Evolutionary conservation across 53 echinoderm and acorn worm genomes (phyloP).

Genomic region (Mesocentrotus franciscanus): DNA sequence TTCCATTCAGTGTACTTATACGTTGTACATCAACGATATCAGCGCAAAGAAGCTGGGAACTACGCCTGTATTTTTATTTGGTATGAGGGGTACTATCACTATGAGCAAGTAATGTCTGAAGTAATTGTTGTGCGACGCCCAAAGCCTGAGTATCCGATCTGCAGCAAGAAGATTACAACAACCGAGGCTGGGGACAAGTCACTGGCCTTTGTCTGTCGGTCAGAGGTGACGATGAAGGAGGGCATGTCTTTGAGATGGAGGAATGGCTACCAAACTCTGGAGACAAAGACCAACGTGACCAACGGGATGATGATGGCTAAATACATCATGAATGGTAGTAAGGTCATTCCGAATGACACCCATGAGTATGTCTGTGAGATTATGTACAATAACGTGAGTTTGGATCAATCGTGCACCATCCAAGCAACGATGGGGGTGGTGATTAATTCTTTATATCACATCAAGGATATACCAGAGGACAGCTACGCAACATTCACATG

Average conservation of each 20-base stretch:
- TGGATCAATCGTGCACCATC: slow-evolving; percentile 62
- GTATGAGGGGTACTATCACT: slow-evolving; percentile 65
- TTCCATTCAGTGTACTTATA: slow-evolving; percentile 58
- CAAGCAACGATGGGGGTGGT: slow-evolving; percentile 65
- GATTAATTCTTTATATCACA: slow-evolving; percentile 61
- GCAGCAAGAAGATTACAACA: slow-evolving; percentile 58
- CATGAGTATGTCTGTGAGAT: slow-evolving; percentile 65
- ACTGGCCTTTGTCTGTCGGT: slow-evolving; percentile 60
- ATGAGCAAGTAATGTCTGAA: slow-evolving; percentile 57
- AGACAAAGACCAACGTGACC: slow-evolving; percentile 17
- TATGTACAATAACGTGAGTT: slow-evolving; percentile 44
- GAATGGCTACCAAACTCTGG: slow-evolving; percentile 45
- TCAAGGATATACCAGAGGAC: slow-evolving; percentile 61
- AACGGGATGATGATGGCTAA: slow-evolving; percentile 39
- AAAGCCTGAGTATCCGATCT: slow-evolving; percentile 38
- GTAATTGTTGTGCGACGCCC: slow-evolving; percentile 39
- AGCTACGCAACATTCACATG: slow-evolving; percentile 68
- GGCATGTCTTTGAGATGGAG: slow-evolving; percentile 58
- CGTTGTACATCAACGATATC: slow-evolving; percentile 45
- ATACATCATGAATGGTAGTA: slow-evolving; percentile 60
- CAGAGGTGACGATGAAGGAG: slow-evolving; percentile 32
- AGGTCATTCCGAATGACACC: slow-evolving; percentile 58
- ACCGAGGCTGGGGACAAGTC: slow-evolving; percentile 41
- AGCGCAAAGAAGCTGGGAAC: slow-evolving; percentile 40
- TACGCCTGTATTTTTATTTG: slow-evolving; percentile 67